phyloP scores from a whole-genome alignment of 2,797 vertebrate genomes.

The Crocodylus rhombifer region DNA sequence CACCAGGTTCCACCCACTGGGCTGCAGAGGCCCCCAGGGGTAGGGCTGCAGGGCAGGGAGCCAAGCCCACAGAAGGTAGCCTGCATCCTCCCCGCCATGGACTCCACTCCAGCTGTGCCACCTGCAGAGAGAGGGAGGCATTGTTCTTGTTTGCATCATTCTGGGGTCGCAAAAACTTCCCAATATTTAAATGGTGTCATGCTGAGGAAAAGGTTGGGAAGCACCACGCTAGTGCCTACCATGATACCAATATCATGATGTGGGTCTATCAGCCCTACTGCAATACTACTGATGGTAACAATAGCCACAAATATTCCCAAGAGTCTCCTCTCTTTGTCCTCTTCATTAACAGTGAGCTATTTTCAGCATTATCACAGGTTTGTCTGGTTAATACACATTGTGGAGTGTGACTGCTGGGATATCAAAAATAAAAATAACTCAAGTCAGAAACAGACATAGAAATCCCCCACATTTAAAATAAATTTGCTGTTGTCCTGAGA shows the following conservation, averaged over 20 bases:
- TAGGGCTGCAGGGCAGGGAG: too few relatives aligned
- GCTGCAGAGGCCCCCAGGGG: too few relatives aligned
- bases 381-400: not conserved
- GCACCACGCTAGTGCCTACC: not conserved
- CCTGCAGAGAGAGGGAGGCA: too few relatives aligned
- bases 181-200: too few relatives aligned
- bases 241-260: not conserved
- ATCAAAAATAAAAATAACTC: conserved; percentile 30
- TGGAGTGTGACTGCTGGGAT: not conserved
- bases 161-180: too few relatives aligned
- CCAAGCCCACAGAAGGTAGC: too few relatives aligned
- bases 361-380: conserved; percentile 7
- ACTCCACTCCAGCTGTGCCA: too few relatives aligned
- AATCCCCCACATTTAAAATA: conserved; percentile 25
- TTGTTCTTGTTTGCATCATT: too few relatives aligned
- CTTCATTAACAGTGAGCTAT: not conserved
- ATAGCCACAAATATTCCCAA: not conserved
- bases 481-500: conserved; percentile 8
- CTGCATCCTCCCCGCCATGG: too few relatives aligned
- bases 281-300: not conserved
- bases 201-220: too few relatives aligned
- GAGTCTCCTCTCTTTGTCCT: not conserved
- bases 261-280: not conserved
- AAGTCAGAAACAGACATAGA: conserved; percentile 43
- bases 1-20: too few relatives aligned